A percentile compares a stretch with the other conserved stretches of the same genome.
These are phyloP conservation scores for Gallinago jamesoni DNA, from an alignment of 2,113 vertebrate species.

Conservation along the genomic window DNA sequence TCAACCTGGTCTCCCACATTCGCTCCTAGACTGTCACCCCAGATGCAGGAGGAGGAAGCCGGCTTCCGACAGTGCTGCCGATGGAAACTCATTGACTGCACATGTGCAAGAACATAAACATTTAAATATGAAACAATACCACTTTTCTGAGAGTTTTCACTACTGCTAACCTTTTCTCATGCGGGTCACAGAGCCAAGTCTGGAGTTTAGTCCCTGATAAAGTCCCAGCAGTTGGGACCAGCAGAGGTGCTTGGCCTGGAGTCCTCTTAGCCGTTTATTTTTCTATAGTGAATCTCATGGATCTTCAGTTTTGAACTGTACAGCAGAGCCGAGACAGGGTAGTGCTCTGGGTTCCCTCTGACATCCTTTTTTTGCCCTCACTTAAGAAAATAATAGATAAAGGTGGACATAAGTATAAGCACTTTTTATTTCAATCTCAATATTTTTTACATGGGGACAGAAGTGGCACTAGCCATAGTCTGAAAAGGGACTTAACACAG, in stretches of 20 bases:
- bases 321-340: background rate
- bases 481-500: background rate
- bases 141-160: background rate
- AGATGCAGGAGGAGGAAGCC: background rate
- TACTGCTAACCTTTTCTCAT: background rate
- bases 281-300: background rate
- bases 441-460: background rate
- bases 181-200: background rate
- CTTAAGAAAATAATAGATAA: background rate
- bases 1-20: slow-evolving; percentile 10
- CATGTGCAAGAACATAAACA: background rate
- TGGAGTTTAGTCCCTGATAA: background rate
- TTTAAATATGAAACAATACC: background rate
- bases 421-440: background rate
- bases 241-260: background rate
- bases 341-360: background rate
- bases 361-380: background rate
- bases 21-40: background rate
- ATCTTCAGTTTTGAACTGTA: background rate
- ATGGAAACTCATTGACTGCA: background rate
- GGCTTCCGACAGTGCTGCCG: background rate
- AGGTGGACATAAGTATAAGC: background rate
- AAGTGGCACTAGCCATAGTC: background rate
- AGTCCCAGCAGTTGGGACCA: background rate
- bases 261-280: background rate